phyloP scores from a whole-genome alignment of 1,140 invertebrate species.

The Meloidogyne chitwoodi region DNA sequence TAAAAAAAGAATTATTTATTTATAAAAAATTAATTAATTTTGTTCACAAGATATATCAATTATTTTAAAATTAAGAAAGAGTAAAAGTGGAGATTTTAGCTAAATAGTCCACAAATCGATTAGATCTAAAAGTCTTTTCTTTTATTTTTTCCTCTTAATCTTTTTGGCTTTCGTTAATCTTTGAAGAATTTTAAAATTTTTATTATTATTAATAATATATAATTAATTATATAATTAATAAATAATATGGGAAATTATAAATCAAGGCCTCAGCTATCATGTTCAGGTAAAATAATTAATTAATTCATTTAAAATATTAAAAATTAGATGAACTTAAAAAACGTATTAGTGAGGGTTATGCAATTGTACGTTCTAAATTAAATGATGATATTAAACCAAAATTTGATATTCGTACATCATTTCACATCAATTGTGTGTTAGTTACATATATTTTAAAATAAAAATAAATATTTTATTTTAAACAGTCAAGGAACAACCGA shows the following conservation, averaged over 20 bases:
- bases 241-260: slow-evolving; percentile 47
- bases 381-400: slow-evolving; percentile 49
- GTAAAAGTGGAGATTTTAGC: too few relatives aligned
- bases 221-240: background rate
- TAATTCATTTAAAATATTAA: background rate
- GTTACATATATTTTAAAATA: background rate
- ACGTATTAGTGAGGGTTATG: slow-evolving; percentile 46
- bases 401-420: slow-evolving; percentile 33
- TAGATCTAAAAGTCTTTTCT: too few relatives aligned
- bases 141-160: too few relatives aligned
- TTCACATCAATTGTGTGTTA: slow-evolving; percentile 38
- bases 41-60: too few relatives aligned
- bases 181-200: background rate
- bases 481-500: slow-evolving; percentile 35
- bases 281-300: slow-evolving; percentile 36
- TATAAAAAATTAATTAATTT: too few relatives aligned
- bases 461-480: slow-evolving; percentile 1
- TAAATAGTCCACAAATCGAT: too few relatives aligned
- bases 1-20: too few relatives aligned
- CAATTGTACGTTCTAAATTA: slow-evolving; percentile 40
- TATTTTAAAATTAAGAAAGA: too few relatives aligned
- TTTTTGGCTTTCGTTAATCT: background rate
- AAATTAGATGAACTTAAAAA: slow-evolving; percentile 45
- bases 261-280: slow-evolving; percentile 41
- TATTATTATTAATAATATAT: background rate